Conservation (phyloP, 2,113 vertebrate genomes). For the Phainopepla nitens region DNA sequence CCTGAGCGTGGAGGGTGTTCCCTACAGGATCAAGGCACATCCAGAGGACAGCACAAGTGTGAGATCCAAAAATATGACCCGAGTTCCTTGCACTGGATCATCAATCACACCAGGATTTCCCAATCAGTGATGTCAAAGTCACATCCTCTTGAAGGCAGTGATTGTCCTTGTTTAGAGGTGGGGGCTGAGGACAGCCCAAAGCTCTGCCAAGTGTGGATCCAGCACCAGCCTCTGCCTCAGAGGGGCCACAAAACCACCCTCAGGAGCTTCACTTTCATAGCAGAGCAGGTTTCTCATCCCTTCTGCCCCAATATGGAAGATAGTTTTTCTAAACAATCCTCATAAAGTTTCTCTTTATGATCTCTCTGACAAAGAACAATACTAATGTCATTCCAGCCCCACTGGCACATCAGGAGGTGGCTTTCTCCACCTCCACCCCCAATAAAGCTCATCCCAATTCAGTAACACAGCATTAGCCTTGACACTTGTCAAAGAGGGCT, state of each 20-base stretch:
- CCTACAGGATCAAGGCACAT: neutral
- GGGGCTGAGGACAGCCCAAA: neutral
- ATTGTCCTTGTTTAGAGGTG: neutral
- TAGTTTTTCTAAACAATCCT: neutral
- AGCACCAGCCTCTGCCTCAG: neutral
- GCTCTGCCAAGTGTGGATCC: neutral
- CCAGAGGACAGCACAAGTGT: neutral
- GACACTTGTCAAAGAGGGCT: neutral
- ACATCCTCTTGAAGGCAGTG: neutral
- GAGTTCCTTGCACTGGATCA: neutral
- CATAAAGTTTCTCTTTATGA: neutral
- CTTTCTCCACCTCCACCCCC: neutral
- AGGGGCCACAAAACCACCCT: rapidly evolving
- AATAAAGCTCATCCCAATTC: neutral
- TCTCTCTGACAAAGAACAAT: neutral
- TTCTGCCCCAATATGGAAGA: neutral
- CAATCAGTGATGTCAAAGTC: neutral
- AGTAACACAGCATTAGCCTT: neutral
- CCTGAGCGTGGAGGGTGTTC: neutral
- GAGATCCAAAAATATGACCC: neutral
- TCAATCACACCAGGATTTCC: neutral
- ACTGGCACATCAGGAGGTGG: neutral
- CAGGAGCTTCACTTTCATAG: neutral
- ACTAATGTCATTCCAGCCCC: neutral
- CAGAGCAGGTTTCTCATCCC: neutral